These are phyloP conservation scores for Aulostomus chinensis DNA, from an alignment of 2,797 vertebrate species.

Conservation along the genomic window DNA sequence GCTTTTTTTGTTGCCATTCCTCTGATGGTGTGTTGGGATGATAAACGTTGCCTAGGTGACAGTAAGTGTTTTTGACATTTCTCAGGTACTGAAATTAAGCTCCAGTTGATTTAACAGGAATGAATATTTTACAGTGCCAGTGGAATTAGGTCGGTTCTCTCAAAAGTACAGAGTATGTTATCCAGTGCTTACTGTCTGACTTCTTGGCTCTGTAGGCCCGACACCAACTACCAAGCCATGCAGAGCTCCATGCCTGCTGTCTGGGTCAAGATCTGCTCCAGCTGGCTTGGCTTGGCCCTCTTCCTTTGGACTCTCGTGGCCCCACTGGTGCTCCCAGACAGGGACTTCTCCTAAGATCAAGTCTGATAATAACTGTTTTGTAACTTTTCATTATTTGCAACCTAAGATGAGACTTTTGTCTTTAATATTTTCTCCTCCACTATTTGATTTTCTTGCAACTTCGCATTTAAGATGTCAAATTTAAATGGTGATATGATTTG, in stretches of 20 bases:
- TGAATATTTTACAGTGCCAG: no score
- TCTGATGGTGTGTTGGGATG: no score
- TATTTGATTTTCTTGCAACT: not conserved
- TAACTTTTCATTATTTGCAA: slow-evolving; percentile 3
- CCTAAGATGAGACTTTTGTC: slow-evolving; percentile 4
- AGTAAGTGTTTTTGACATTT: no score
- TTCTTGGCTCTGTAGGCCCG: slow-evolving; percentile 70
- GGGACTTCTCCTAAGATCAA: slow-evolving; percentile 86
- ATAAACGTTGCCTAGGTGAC: no score
- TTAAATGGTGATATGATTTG: not conserved
- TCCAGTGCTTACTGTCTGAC: no score
- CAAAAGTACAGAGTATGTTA: no score
- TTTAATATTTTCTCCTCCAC: not conserved
- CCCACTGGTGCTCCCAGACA: slow-evolving; percentile 80
- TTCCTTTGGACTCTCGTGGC: slow-evolving; percentile 94
- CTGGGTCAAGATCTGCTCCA: slow-evolving; percentile 94
- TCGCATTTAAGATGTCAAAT: not conserved
- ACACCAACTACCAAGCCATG: slow-evolving; percentile 63
- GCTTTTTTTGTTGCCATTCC: no score
- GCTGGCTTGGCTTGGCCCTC: slow-evolving; percentile 87
- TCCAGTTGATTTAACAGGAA: no score
- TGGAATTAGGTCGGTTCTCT: no score
- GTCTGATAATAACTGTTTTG: not conserved
- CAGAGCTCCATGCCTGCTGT: slow-evolving; percentile 86
- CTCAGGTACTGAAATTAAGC: no score